Percentiles rank a stretch among this genome's conserved stretches.
phyloP scores from a whole-genome alignment of 2,797 vertebrate genomes.

The Pristis pectinata region DNA sequence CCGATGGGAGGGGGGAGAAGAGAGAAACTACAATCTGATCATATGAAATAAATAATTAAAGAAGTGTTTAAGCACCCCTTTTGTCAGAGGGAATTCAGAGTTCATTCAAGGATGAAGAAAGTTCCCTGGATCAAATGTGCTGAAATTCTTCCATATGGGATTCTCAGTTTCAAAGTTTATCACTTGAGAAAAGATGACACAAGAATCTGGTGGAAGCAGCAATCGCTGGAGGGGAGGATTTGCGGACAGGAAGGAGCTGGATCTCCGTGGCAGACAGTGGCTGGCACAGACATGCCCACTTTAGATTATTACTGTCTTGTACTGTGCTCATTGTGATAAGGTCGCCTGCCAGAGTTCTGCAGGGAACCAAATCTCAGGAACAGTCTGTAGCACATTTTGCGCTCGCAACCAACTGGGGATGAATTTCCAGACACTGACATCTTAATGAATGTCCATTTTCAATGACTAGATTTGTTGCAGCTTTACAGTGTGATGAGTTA shows the following conservation, averaged over 20 bases:
- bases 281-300: no score
- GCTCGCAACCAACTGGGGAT: no score
- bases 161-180: neutral
- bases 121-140: neutral
- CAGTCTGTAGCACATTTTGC: no score
- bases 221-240: neutral
- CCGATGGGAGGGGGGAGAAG: no score
- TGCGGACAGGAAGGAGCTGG: neutral
- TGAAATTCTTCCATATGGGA: neutral
- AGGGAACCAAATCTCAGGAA: no score
- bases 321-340: no score
- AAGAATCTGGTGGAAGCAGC: neutral
- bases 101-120: neutral
- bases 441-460: neutral
- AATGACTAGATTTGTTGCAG: neutral
- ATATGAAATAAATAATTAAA: neutral
- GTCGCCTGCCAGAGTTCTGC: no score
- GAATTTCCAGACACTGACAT: neutral
- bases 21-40: neutral
- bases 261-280: no score
- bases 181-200: neutral
- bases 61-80: neutral
- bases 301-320: no score
- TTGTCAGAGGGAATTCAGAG: neutral
- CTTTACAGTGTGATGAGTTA: neutral